Base-by-base conservation (phyloP, 2,888 invertebrate genomes). In the Cataglyphis albicans region DNA sequence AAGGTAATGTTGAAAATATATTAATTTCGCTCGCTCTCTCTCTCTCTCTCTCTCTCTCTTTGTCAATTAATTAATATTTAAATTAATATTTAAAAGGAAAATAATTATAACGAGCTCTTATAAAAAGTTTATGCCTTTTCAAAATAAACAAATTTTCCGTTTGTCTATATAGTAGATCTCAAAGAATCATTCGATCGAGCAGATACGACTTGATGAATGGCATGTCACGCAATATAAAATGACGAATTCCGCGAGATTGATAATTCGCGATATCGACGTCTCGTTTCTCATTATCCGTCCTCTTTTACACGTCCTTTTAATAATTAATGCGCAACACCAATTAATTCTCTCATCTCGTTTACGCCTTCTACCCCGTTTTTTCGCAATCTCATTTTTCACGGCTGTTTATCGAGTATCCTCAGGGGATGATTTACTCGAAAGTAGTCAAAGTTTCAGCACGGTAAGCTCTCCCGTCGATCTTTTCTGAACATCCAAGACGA, bases 201-300 rank as follows among this genome's bases (percentile, higher is more conserved):
- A 5, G 52, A 63, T 29, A 12, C 12, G n/a, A 10, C 44, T 75
- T 81, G 76, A 85, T 41, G 72, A 84, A 85, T 73, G 61, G 25
- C 61, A 67, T 25, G 70, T 55, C 64, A 57, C n/a, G 64, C 78
- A 65, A 80, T 70, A 59, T 55, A 32, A 80, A 75, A 64, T 35
- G 70, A 81, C 44, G 75, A 84, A 61, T 63, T 48, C 44, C 59
- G 29, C 65, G 63, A 59, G 63, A 85, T 82, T 82, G 61, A 81
- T 83, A 86, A 85, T 82, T 86, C 57, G 85, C 80, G 72, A 63
- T 72, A 68, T 84, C 65, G 74, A 52, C 38, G 63, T 78, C 73
- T 59, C 73, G 44, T 78, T 84, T 63, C 59, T 84, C 76, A 63
- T 78, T 68, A 73, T 38, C 59, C 48, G 18, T 15, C 41, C 15